Conservation (phyloP, 1,140 invertebrate species). For the Cyclargus thomasi region DNA sequence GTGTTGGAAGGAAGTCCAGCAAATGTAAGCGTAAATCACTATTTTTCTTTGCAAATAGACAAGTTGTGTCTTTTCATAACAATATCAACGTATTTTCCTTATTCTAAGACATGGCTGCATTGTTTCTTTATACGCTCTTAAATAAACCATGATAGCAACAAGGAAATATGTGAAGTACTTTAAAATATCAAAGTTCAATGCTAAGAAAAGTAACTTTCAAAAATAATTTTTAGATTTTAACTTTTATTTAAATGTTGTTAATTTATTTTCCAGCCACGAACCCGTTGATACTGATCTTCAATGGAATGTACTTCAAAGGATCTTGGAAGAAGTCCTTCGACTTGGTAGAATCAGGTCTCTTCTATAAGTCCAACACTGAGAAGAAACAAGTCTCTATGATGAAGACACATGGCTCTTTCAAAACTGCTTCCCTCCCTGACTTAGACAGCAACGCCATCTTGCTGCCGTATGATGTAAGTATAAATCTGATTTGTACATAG, state of each 20-base stretch:
- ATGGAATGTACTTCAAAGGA: constrained; percentile 79
- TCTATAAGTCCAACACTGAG: constrained; percentile 76
- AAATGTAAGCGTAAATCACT: constrained; percentile 46
- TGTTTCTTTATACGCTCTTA: too few relatives aligned
- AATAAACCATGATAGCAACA: too few relatives aligned
- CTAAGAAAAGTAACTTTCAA: constrained; percentile 16
- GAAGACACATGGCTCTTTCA: constrained; percentile 72
- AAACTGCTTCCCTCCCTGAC: constrained; percentile 70
- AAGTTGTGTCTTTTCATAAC: too few relatives aligned
- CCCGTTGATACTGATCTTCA: constrained; percentile 78
- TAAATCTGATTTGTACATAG: too few relatives aligned
- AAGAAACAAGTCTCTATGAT: constrained; percentile 76
- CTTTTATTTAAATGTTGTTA: too few relatives aligned
- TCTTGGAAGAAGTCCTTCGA: constrained; percentile 74
- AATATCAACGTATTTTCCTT: too few relatives aligned
- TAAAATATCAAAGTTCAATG: too few relatives aligned
- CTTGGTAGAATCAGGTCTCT: constrained; percentile 63
- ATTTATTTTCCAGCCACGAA: constrained; percentile 42
- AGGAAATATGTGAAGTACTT: too few relatives aligned
- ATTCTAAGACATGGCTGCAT: too few relatives aligned
- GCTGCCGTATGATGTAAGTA: constrained; percentile 76
- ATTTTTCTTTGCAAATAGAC: too few relatives aligned
- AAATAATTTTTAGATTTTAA: too few relatives aligned
- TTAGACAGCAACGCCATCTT: constrained; percentile 76
- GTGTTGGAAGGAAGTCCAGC: constrained; percentile 60